phyloP scores from a whole-genome alignment of 1,140 invertebrate species.

The Trachymyrmex septentrionalis region DNA sequence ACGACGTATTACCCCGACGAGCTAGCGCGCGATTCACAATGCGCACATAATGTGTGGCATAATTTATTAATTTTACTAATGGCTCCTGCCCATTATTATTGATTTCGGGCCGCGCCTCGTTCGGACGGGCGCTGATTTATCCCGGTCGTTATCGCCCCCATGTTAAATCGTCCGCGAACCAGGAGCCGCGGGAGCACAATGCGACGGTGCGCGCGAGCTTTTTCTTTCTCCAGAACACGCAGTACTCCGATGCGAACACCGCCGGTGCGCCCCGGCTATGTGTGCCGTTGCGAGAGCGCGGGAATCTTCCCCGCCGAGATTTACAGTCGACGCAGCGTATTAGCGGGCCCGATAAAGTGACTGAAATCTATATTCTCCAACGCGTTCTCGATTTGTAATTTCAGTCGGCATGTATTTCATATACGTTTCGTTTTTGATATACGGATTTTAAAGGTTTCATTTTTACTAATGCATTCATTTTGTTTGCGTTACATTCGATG shows the following conservation, averaged over 20 bases:
- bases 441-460: neutral
- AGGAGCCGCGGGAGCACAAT: conserved; percentile 75
- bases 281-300: conserved; percentile 40
- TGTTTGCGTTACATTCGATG: neutral
- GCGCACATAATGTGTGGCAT: conserved; percentile 86
- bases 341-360: conserved; percentile 24
- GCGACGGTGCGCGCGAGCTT: conserved; percentile 73
- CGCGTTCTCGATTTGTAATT: neutral
- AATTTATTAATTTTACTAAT: conserved; percentile 88
- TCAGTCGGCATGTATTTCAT: neutral
- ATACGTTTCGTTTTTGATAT: neutral
- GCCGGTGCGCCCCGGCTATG: conserved; percentile 2
- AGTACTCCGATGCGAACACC: conserved; percentile 51
- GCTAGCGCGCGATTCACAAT: conserved; percentile 84
- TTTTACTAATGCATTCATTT: neutral
- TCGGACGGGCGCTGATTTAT: conserved; percentile 84
- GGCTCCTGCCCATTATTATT: conserved; percentile 87
- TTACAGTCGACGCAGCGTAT: conserved; percentile 52
- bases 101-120: conserved; percentile 85
- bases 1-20: conserved; percentile 84
- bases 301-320: conserved; percentile 50
- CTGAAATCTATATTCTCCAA: neutral
- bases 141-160: conserved; percentile 81
- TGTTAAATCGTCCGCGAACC: conserved; percentile 82
- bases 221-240: conserved; percentile 70